Conservation (phyloP, 2,888 invertebrate species). For the Synergus itoensis region DNA sequence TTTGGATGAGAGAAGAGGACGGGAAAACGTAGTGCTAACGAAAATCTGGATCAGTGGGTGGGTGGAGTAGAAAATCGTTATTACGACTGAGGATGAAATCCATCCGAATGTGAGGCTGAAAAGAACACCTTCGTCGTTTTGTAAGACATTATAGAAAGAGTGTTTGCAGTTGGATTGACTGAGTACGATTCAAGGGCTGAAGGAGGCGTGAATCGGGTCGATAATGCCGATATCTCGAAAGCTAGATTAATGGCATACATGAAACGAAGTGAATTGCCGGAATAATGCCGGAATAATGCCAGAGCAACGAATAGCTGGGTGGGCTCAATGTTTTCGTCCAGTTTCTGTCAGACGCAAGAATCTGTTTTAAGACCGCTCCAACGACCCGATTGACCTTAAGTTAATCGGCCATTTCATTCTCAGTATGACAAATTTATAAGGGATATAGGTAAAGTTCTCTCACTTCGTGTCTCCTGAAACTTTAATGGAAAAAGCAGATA, state of each 20-base stretch:
- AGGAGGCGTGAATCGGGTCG: conserved; percentile 5
- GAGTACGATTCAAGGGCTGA: not conserved
- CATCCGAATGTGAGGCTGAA: not conserved
- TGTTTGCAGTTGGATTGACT: conserved; percentile 5
- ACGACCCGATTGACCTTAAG: conserved; percentile 4
- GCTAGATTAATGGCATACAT: conserved; percentile 15
- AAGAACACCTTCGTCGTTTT: not conserved
- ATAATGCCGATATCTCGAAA: conserved; percentile 8
- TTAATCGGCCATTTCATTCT: conserved; percentile 11
- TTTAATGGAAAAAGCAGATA: not conserved
- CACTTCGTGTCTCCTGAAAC: too few relatives aligned
- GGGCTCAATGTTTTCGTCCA: conserved; percentile 24
- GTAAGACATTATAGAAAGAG: not conserved
- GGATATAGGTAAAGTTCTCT: not conserved
- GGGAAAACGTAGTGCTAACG: conserved; percentile 16
- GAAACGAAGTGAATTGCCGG: conserved; percentile 14
- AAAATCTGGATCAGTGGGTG: conserved; percentile 19
- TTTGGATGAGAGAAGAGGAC: not conserved
- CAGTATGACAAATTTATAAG: not conserved
- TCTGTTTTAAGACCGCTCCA: not conserved
- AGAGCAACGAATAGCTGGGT: conserved; percentile 3
- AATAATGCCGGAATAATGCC: conserved; percentile 9
- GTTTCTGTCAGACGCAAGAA: conserved; percentile 18
- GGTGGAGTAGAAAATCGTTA: conserved; percentile 1
- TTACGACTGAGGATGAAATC: not conserved